These are phyloP conservation scores for Falco cherrug DNA, from an alignment of 2,797 vertebrate genomes.

Conservation along the genomic window DNA sequence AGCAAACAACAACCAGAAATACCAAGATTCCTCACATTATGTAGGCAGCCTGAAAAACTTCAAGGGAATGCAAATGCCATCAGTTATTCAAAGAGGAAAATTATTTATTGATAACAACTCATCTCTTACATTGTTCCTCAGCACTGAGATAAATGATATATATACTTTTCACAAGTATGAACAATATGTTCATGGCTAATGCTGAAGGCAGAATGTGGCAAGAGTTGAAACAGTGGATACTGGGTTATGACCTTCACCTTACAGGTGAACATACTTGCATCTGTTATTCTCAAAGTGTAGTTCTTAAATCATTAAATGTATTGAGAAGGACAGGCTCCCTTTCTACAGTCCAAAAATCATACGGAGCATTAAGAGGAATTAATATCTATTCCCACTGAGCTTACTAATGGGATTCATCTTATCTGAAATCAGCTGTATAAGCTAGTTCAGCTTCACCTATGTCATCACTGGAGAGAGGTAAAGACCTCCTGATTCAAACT, in stretches of 20 bases:
- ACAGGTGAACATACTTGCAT: neutral
- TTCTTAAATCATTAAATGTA: neutral
- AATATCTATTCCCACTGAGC: neutral
- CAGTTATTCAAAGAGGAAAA: neutral
- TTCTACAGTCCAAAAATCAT: neutral
- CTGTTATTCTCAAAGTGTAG: neutral
- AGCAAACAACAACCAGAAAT: neutral
- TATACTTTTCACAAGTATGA: neutral
- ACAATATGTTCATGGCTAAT: neutral
- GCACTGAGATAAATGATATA: neutral
- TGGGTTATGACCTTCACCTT: neutral
- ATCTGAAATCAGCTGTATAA: neutral
- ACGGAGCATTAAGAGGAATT: neutral
- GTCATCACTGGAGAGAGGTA: neutral
- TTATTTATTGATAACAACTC: neutral
- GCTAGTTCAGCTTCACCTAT: neutral
- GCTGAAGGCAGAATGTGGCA: neutral
- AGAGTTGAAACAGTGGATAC: neutral
- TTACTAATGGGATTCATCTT: neutral
- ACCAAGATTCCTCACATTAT: neutral
- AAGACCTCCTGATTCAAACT: neutral
- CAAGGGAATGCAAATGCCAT: neutral
- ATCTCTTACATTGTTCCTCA: neutral
- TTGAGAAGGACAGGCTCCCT: neutral
- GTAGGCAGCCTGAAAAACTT: neutral